Base-by-base conservation (phyloP, 2,113 vertebrate genomes). In the Archocentrus centrarchus region DNA sequence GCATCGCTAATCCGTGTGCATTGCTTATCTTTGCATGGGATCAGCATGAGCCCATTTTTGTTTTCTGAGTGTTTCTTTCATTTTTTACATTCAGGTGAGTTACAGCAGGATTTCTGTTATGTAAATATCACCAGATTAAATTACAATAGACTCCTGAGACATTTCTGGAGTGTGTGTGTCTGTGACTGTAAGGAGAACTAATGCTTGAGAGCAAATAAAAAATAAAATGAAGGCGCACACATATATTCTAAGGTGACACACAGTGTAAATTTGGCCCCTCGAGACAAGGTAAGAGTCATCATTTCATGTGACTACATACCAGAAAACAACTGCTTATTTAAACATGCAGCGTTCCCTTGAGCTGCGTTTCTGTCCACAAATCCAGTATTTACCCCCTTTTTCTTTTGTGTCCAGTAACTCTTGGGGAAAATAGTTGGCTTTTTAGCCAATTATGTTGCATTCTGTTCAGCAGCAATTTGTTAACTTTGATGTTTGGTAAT, bases 31-130 rank as follows among this genome's bases (percentile, higher is more conserved):
- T 73, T 55, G 11, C 27, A 14, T 55, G 68, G 47, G 47, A 73
- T 78, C 59, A 41, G 59, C 24, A 53, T 84, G 79, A 55, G 61
- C 55, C 60, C 30, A 14, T 82, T 44, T 70, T 35, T 60, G 11
- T 9, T 50, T 80, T n/a, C 3, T 39, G 27, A 0, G 66, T 70
- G 66, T 32, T 24, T 27, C 53, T 70, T 53, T 70, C 5, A 5
- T 68, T 37, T 70, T 58, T 39, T 24, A 63, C 15, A 68, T 44
- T 77, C 55, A 59, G 53, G 17, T 30, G 24, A 64, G 66, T 32
- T 53, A n/a, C 10, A 73, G 17, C 3, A 55, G 17, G 30, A 53
- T 30, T 70, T 70, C 24, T 53, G 24, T 73, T 73, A n/a, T n/a
- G 44, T 73, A 53, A 53, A 73, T 73, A 27, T 53, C 47, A 7